A percentile compares a stretch with the other conserved stretches of the same genome.
These are phyloP conservation scores for Zaprionus ghesquierei DNA, from an alignment of 1,140 invertebrate genomes.

Conservation along the genomic window DNA sequence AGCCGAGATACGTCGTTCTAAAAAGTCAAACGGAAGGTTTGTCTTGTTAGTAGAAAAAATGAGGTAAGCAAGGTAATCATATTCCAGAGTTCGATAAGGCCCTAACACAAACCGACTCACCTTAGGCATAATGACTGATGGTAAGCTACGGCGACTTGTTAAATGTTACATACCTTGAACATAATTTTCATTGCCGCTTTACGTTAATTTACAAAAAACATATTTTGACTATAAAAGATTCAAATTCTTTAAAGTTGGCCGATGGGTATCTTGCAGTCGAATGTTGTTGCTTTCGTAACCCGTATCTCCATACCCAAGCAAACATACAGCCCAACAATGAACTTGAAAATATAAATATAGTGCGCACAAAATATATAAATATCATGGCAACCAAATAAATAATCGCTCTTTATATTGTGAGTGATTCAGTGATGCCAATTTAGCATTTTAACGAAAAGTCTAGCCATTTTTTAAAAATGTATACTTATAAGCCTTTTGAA, in stretches of 20 bases:
- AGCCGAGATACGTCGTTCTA: conserved; percentile 82
- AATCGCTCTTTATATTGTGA: conserved; percentile 16
- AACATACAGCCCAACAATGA: conserved; percentile 49
- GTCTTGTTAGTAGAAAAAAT: conserved; percentile 19
- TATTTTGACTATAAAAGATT: no score
- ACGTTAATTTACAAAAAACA: no score
- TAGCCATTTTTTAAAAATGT: neutral
- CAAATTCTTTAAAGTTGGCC: no score
- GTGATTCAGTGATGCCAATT: conserved; percentile 3
- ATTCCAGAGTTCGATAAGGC: conserved; percentile 24
- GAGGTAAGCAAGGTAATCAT: neutral
- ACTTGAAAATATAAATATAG: conserved; percentile 63
- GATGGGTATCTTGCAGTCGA: no score
- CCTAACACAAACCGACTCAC: conserved; percentile 20
- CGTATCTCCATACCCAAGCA: no score
- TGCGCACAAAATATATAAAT: conserved; percentile 22
- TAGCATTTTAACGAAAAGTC: neutral
- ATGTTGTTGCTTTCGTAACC: no score
- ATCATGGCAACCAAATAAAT: conserved; percentile 26
- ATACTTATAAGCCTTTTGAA: neutral
- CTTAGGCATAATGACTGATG: conserved; percentile 1
- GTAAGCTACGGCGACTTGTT: conserved; percentile 6
- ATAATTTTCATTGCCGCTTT: no score
- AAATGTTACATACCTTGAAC: conserved; percentile 24
- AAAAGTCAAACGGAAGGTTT: conserved; percentile 30